Base-by-base conservation (phyloP, 1,140 invertebrate species). In the Eufriesea mexicana region DNA sequence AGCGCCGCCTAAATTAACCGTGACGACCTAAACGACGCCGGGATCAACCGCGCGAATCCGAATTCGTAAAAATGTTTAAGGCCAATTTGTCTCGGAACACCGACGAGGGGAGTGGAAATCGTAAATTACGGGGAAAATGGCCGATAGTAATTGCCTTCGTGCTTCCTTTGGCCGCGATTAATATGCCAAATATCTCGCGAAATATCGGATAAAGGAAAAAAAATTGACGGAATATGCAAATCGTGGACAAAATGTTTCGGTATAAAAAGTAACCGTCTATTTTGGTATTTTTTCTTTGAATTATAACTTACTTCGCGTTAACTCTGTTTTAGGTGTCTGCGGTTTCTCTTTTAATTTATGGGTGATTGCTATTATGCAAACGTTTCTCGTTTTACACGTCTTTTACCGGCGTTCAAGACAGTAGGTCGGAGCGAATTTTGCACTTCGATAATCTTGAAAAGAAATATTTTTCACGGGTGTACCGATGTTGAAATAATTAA, bases 1-100 rank as follows among this genome's bases (percentile, higher is more conserved):
- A n/a, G 23, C 4, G 7, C 5, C 16, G 49, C 35, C 42, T 84
- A 67, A 86, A 86, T 85, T 82, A 85, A 85, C 72, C 54, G 55
- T 73, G 84, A 85, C 77, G 54, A 54, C 54, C 62, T 86, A 76
- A 86, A 81, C 59, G 72, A 28, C 55, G 12, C 9, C 20, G 28
- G 6, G 23, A 14, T n/a, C 61, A 55, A 47, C 68, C 55, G 57
- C 28, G 42, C 59, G 59, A 78, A 87, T 83, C 66, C 57, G 59
- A 64, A 75, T 70, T 67, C 75, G 42, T 64, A 64, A 83, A 86
- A 83, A 86, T 57, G 28, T n/a, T 47, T 57, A 12, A 23, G 54
- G 35, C 12, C 23, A 57, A 57, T 73, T 73, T 55, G 35, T 57
- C 35, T 10, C 23, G 23, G 14, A 42, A 28, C 23, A n/a, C 2